These are phyloP conservation scores for Sphenodon punctatus DNA, from an alignment of 2,797 vertebrate species.

Conservation along the genomic window DNA sequence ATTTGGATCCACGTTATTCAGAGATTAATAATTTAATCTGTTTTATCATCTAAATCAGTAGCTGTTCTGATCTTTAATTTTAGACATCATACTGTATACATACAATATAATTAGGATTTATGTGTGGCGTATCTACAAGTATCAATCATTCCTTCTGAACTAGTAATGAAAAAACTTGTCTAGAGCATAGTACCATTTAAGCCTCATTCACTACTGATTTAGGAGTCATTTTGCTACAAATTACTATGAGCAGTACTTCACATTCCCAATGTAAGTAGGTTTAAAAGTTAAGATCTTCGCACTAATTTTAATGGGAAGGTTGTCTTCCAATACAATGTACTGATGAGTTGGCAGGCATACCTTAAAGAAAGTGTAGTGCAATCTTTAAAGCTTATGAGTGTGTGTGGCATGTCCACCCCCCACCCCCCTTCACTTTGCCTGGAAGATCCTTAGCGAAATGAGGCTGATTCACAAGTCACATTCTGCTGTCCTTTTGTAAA, in stretches of 20 bases:
- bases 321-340: rapidly evolving
- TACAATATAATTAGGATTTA: no score
- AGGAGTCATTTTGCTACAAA: no score
- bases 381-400: background rate
- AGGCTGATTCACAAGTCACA: rapidly evolving
- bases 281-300: background rate
- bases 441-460: background rate
- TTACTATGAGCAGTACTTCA: background rate
- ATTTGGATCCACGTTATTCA: no score
- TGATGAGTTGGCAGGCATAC: rapidly evolving
- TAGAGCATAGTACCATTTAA: no score
- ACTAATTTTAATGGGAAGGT: background rate
- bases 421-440: rapidly evolving
- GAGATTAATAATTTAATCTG: no score
- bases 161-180: no score
- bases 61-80: no score
- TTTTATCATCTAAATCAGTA: no score
- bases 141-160: no score
- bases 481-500: background rate
- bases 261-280: background rate
- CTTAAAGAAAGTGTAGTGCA: rapidly evolving
- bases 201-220: no score
- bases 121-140: no score
- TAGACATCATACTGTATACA: no score
- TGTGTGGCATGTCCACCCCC: background rate